phyloP scores from a whole-genome alignment of 1,140 invertebrate species.

The Parapsyche elsis region DNA sequence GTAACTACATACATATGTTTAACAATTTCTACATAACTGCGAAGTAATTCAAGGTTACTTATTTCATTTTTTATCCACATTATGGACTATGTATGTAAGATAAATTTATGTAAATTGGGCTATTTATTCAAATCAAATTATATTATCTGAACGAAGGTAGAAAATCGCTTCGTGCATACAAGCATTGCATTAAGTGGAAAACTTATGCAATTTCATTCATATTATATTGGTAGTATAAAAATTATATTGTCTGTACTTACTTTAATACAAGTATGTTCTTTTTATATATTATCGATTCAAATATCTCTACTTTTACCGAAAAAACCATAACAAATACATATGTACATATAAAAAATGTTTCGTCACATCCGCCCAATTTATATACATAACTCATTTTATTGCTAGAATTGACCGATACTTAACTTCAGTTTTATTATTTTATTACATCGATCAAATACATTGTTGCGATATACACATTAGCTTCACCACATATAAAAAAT shows the following conservation, averaged over 20 bases:
- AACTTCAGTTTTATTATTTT: too few species aligned
- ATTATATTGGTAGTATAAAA: neutral
- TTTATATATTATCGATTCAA: too few species aligned
- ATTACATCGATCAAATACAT: too few species aligned
- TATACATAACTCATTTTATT: too few species aligned
- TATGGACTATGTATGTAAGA: neutral
- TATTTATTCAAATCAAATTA: constrained; percentile 17
- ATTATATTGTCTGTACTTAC: neutral
- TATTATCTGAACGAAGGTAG: neutral
- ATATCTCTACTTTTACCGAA: too few species aligned
- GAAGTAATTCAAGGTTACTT: neutral
- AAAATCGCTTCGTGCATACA: neutral
- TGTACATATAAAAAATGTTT: too few species aligned
- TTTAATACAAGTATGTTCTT: too few species aligned
- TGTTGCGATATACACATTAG: too few species aligned
- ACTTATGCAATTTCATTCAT: neutral
- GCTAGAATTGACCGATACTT: too few species aligned
- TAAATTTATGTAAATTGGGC: constrained; percentile 5
- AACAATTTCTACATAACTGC: neutral
- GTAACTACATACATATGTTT: neutral
- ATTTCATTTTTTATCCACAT: neutral
- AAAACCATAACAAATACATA: too few species aligned
- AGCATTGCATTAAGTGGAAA: constrained; percentile 17
- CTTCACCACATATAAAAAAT: too few species aligned
- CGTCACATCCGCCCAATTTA: too few species aligned